Evolutionary conservation across 2,797 vertebrate species (phyloP), one percentile per base, ranked within the genome.

Genomic region (Chloroceryle amazona): DNA sequence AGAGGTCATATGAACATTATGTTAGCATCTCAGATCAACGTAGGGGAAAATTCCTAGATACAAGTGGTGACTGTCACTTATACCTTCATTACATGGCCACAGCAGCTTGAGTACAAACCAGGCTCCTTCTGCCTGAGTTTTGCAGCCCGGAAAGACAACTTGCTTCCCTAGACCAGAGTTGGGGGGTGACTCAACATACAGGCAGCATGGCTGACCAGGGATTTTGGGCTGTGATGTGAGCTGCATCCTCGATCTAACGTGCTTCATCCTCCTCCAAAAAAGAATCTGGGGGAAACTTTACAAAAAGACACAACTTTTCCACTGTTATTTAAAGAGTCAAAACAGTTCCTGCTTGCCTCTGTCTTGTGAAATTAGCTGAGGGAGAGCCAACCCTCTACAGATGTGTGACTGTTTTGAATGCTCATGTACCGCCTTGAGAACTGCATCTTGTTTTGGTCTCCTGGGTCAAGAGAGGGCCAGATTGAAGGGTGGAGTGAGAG

Each of bases 281-380:
- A 58, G 25, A 46, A 55, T 42, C 8, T 14, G 11, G 31, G 51
- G 37, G 12, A 47, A 81, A 31, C 19, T 58, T 46, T 23, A 11
- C 35, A 51, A n/a, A 33, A 63, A 37, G 49, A 41, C 63, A 60
- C n/a, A 47, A 39, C 54, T 86, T 94, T 90, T 75, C 87, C 84
- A 72, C 58, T 71, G 71, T 93, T 91, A 41, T 71, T 87, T 78
- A 47, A 90, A 76, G 92, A 92, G 41, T 61, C 61, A 41, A 47
- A 88, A 25, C 13, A 42, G 37, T n/a, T 76, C 33, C 74, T 29
- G 18, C 65, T 85, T 72, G 74, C 42, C 51, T 46, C 28, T 39
- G n/a, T 74, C 75, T 86, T 90, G 89, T 92, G 93, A 75, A 95
- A 92, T 31, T 26, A 0, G n/a, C 26, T 46, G 86, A 82, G 49